Conservation (phyloP, 2,888 invertebrate genomes). For the Beris chalybata region DNA sequence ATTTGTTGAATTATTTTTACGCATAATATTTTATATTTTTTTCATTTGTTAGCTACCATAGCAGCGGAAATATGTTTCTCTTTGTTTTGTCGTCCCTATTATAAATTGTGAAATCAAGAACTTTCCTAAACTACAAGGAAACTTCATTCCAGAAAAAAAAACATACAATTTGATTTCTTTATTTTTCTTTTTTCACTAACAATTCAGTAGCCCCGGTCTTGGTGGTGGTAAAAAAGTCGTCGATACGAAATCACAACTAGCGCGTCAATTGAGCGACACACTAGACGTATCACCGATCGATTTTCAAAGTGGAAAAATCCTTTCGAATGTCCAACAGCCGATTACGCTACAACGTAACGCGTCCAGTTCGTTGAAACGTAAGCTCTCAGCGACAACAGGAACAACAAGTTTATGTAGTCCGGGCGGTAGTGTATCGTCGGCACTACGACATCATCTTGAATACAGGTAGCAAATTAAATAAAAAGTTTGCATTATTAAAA, state of each 20-base stretch:
- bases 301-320: conserved; percentile 78
- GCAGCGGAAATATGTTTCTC: no score
- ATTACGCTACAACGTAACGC: conserved; percentile 36
- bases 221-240: conserved; percentile 70
- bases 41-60: no score
- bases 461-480: conserved; percentile 61
- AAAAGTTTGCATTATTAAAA: not conserved
- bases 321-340: conserved; percentile 58
- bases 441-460: conserved; percentile 63
- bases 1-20: no score
- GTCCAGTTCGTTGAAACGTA: conserved; percentile 34
- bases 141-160: conserved; percentile 8
- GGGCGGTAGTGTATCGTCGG: conserved; percentile 44
- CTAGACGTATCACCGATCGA: conserved; percentile 82
- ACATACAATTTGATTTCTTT: not conserved
- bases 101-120: conserved; percentile 14
- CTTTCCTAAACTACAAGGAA: no score
- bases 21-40: no score
- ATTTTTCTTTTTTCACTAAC: not conserved
- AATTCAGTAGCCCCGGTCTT: conserved; percentile 33
- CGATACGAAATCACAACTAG: conserved; percentile 79
- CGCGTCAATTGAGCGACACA: conserved; percentile 74
- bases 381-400: conserved; percentile 57
- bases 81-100: not conserved
- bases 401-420: conserved; percentile 45